Conservation (phyloP, 2,113 vertebrate genomes). For the Okapia johnstoni region DNA sequence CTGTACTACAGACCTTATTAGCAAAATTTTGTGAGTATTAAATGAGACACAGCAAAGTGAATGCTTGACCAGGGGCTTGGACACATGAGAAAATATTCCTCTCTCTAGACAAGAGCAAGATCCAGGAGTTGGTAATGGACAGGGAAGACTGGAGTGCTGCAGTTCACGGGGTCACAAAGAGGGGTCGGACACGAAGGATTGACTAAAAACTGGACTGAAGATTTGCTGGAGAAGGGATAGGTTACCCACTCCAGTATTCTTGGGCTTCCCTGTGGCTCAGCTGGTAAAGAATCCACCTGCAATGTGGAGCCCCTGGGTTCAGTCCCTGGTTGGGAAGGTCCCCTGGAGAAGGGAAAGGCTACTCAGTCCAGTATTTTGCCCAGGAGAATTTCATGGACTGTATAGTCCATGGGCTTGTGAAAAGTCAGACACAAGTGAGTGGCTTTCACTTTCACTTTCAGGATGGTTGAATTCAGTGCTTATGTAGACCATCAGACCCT, state of each 20-base stretch:
- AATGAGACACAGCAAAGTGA: too few species aligned
- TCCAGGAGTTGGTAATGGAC: neutral
- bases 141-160: neutral
- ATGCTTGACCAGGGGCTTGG: too few species aligned
- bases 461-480: neutral
- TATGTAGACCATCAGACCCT: neutral
- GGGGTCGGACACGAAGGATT: accelerated
- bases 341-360: neutral
- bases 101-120: too few species aligned
- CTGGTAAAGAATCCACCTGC: neutral
- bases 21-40: too few species aligned
- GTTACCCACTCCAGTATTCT: neutral
- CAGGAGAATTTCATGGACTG: neutral
- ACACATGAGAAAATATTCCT: too few species aligned
- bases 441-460: neutral
- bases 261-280: neutral
- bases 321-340: neutral
- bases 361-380: neutral
- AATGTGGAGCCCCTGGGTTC: neutral
- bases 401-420: neutral
- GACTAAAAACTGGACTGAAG: neutral
- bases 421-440: neutral
- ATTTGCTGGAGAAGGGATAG: neutral
- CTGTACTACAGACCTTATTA: too few species aligned
- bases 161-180: neutral